Evolutionary conservation across 2,888 invertebrate genomes (phyloP).

Genomic region (Agriopis leucophaearia): DNA sequence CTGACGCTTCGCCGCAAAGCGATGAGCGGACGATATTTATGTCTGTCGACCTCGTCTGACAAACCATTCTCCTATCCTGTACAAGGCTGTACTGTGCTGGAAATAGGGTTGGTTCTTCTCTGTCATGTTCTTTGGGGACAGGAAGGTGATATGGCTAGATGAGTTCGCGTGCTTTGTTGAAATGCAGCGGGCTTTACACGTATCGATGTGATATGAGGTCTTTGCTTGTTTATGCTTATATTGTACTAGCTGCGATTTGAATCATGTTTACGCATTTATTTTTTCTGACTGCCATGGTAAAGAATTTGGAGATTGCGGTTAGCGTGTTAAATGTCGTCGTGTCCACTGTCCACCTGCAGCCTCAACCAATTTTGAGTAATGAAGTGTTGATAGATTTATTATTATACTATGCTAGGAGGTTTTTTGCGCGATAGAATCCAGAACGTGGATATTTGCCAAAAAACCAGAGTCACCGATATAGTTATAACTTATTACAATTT

Average conservation of each 20-base stretch:
- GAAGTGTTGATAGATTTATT: no score
- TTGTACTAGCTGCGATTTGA: not conserved
- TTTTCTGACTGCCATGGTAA: no score
- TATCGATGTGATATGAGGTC: constrained; percentile 42
- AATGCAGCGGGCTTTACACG: constrained; percentile 58
- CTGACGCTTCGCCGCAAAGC: constrained; percentile 69
- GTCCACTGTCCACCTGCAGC: no score
- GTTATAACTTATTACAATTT: no score
- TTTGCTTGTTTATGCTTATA: not conserved
- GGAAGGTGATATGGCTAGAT: constrained; percentile 50
- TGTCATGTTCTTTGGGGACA: constrained; percentile 22
- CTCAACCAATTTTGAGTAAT: no score
- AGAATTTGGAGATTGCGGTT: no score
- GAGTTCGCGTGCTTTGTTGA: constrained; percentile 68
- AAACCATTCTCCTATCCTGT: constrained; percentile 16
- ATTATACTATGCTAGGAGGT: no score
- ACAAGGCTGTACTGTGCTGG: constrained; percentile 34
- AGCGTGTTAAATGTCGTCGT: no score
- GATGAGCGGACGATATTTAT: constrained; percentile 74
- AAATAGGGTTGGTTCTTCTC: constrained; percentile 48
- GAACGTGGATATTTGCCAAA: no score
- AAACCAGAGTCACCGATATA: no score
- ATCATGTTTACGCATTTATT: not conserved
- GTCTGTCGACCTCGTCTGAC: constrained; percentile 66
- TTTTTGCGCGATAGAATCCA: no score